These are phyloP conservation scores for Mylabris phalerata DNA, from an alignment of 1,140 invertebrate species.

Conservation along the genomic window DNA sequence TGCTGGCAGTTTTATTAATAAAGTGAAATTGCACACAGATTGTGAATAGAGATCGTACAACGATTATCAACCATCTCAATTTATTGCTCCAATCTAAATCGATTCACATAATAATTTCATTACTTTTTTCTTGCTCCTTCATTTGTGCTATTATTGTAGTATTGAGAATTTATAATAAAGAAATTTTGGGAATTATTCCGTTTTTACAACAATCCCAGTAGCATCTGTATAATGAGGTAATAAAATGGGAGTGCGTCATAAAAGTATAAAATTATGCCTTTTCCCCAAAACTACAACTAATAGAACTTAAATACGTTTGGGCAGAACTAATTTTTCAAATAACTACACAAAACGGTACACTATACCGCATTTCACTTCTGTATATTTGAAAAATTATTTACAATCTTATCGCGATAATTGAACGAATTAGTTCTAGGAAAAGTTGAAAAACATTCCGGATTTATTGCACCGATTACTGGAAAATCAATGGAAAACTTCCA, in stretches of 20 bases:
- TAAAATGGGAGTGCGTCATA: slow-evolving; percentile 28
- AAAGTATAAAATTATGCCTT: slow-evolving; percentile 31
- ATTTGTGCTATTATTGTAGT: too few relatives aligned
- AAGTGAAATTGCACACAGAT: neutral
- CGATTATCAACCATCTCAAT: neutral
- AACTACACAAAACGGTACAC: neutral
- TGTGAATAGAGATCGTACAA: neutral
- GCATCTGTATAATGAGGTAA: slow-evolving; percentile 25
- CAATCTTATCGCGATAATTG: too few relatives aligned
- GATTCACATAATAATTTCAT: neutral
- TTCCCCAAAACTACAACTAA: neutral
- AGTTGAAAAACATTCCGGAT: too few relatives aligned
- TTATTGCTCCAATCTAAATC: neutral
- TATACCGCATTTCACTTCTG: too few relatives aligned
- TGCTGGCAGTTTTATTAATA: slow-evolving; percentile 1
- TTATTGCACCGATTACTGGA: too few relatives aligned
- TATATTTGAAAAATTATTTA: too few relatives aligned
- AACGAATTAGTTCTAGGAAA: too few relatives aligned
- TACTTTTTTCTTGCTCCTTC: too few relatives aligned
- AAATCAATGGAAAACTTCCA: too few relatives aligned
- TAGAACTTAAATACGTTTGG: neutral
- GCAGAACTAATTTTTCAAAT: neutral
- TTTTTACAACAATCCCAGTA: slow-evolving; percentile 10
- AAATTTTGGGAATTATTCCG: too few relatives aligned
- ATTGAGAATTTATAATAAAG: too few relatives aligned